Conservation (phyloP, 2,113 vertebrate species). For the Scalopus aquaticus region DNA sequence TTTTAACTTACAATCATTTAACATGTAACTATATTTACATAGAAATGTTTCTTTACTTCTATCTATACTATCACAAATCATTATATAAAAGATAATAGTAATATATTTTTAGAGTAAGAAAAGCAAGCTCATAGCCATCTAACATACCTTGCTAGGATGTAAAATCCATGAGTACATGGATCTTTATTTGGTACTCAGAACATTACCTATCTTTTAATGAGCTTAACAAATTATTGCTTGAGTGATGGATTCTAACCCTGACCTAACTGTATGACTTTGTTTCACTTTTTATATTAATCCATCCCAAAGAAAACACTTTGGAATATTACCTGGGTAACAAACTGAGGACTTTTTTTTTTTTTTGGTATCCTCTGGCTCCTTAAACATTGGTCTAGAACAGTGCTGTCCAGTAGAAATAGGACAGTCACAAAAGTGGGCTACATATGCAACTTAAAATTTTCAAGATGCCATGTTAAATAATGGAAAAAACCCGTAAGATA, state of each 20-base stretch:
- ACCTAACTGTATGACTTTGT: neutral
- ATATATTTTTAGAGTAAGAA: neutral
- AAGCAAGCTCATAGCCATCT: neutral
- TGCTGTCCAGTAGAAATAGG: neutral
- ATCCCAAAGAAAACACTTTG: neutral
- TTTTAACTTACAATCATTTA: constrained; percentile 44
- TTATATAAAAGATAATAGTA: neutral
- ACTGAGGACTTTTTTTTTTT: neutral
- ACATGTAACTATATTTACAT: neutral
- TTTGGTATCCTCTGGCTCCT: neutral
- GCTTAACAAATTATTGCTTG: neutral
- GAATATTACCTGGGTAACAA: neutral
- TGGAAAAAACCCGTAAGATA: neutral
- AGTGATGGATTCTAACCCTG: neutral
- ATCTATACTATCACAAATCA: neutral
- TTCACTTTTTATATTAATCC: neutral
- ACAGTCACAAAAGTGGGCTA: neutral
- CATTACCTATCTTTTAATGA: neutral
- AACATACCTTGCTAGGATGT: neutral
- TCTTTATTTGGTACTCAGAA: neutral
- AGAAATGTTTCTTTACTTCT: neutral
- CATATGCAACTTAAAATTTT: neutral
- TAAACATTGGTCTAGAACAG: neutral
- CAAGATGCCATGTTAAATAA: neutral
- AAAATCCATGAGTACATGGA: neutral